Base-by-base conservation (phyloP, 1,140 invertebrate species). In the Diorhabda elongata region DNA sequence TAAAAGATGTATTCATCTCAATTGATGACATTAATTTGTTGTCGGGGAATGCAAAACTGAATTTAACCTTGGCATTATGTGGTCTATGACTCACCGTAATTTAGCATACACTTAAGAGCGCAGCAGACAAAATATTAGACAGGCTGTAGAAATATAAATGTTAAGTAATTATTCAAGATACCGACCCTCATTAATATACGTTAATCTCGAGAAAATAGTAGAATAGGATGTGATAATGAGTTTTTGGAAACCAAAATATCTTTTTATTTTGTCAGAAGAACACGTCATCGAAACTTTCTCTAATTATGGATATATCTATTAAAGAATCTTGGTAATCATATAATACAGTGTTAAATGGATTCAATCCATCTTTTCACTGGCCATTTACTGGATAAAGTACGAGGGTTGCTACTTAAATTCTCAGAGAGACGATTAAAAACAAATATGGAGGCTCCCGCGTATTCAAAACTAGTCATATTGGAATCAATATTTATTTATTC, bases 71-170 rank as follows among this genome's bases (percentile, higher is more conserved):
- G 47, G n/a, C 47, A 7, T 52, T 52, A 52, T 52, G 47, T 52
- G 47, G 47, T 52, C 47, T 52, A 52, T 52, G 47, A 52, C 2
- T 52, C 47, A 52, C 47, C 3, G 47, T 52, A 52, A 8, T 52
- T 52, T n/a, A 52, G 47, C 47, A 52, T 52, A 2, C 6, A 8
- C 47, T 2, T 8, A 52, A 52, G 26, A 26, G 26, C 26, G 26
- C 26, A 26, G 0, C 26, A 26, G 47, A 52, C 47, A 4, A 52
- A 52, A 52, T 52, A 52, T 52, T 52, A 52, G 47, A 52, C 47
- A 52, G 47, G 6, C 47, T 52, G 47, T 52, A n/a, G 47, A 52
- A 52, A 52, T 52, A 52, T 52, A 52, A 52, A 52, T 52, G 47
- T 52, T 8, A 52, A 8, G 47, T 52, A 52, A 52, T 52, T 52